A percentile compares a stretch with the other conserved stretches of the same genome.
phyloP scores from a whole-genome alignment of 2,113 vertebrate species.

The Anolis carolinensis region DNA sequence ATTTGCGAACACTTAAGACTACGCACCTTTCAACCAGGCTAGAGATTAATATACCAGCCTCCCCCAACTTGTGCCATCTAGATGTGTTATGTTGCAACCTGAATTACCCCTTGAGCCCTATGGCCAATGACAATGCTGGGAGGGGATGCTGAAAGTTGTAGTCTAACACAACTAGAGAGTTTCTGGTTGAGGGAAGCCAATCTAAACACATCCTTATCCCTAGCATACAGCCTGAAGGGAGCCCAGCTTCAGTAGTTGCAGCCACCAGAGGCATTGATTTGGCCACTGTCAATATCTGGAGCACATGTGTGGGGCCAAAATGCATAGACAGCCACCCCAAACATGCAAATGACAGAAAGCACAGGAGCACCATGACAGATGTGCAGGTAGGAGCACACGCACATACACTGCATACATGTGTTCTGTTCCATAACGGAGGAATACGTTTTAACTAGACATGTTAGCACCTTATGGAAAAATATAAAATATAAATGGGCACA shows the following conservation, averaged over 20 bases:
- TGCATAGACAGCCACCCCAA: background rate
- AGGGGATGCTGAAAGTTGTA: background rate
- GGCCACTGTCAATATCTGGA: background rate
- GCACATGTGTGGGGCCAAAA: background rate
- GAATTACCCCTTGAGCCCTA: background rate
- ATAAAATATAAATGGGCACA: background rate
- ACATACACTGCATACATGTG: slow-evolving; percentile 32
- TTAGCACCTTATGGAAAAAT: background rate
- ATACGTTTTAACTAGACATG: background rate
- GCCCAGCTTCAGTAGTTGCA: background rate
- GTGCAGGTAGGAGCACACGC: background rate
- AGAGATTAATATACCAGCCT: background rate
- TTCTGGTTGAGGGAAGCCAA: background rate
- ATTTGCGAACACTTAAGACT: background rate
- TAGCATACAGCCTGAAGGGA: background rate
- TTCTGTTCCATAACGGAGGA: background rate
- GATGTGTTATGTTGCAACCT: background rate
- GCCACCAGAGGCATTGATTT: too few species aligned
- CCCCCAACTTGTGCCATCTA: too few species aligned
- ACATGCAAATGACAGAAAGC: background rate
- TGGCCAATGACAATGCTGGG: too few species aligned
- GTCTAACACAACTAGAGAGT: background rate
- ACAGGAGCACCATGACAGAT: background rate
- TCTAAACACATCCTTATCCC: background rate
- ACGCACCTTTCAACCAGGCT: background rate